Base-by-base conservation (phyloP, 1,140 invertebrate species). In the Lepidotrigona ventralis region DNA sequence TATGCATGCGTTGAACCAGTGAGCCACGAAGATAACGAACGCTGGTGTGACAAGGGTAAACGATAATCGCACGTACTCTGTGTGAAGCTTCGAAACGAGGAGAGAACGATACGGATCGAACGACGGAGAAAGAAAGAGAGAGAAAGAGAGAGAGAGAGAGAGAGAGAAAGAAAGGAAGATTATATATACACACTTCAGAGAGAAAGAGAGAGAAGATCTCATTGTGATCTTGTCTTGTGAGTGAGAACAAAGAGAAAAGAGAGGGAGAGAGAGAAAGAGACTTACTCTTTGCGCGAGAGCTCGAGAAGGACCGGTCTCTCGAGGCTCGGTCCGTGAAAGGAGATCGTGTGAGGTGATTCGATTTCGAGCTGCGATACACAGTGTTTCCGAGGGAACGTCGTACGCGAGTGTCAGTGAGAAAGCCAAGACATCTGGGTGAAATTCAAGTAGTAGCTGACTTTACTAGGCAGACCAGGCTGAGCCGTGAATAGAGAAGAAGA, bases 321-420 rank as follows among this genome's bases (percentile, higher is more conserved):
- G 54, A 60, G 58, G 60, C 78, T 77, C 69, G 74, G 63, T 26
- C 72, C 56, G 66, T 21, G 68, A 53, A 63, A 39, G 39, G 54
- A 58, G 68, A 71, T 63, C 85, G 75, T 56, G 87, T 83, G 87
- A 69, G 85, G 85, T 76, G 86, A 87, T 84, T 60, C 64, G 80
- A 83, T 86, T 74, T 54, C 73, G 60, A 80, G 26, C 76, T 29
- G 3, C 85, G 60, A 70, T 86, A 63, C 60, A 68, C 58, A 85
- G 86, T 82, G 83, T 58, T 74, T n/a, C 73, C 53, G 73, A 68
- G 66, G 63, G 26, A 70, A 53, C 56, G 66, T 78, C 74, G 73
- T 72, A 39, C 75, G 87, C 84, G 83, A 85, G 83, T 85, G 87
- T 83, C n/a, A 86, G 84, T 83, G 84, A 33, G 58, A 46, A 79